Conservation (phyloP, 92 coral and sea anemone species). For the Galaxea fascicularis region DNA sequence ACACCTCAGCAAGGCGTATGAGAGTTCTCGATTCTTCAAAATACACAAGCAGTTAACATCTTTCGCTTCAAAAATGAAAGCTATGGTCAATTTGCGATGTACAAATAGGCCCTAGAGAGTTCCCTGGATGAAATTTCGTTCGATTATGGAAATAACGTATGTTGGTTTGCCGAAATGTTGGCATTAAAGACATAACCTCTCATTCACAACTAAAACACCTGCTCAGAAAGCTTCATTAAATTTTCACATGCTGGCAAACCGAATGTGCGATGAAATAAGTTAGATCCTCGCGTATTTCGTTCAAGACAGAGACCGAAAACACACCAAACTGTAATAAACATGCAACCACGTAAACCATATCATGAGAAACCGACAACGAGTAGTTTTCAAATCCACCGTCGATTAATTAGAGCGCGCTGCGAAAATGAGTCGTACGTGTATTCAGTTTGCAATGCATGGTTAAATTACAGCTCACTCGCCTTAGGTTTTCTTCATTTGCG, state of each 20-base stretch:
- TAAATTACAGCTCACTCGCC: slow-evolving; percentile 20
- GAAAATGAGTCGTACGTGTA: background rate
- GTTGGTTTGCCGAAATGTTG: background rate
- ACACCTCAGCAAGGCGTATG: background rate
- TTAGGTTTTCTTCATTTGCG: slow-evolving; percentile 1
- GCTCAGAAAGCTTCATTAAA: slow-evolving; percentile 68
- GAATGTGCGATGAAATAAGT: slow-evolving; percentile 50
- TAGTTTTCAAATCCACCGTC: background rate
- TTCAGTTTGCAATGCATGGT: slow-evolving; percentile 6
- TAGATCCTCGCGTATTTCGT: slow-evolving; percentile 13
- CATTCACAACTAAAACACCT: slow-evolving; percentile 63
- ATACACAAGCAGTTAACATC: background rate
- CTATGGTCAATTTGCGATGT: background rate
- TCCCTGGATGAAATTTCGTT: background rate
- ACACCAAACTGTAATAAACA: slow-evolving; percentile 7
- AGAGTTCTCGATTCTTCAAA: slow-evolving; percentile 16
- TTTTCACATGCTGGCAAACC: slow-evolving; percentile 63
- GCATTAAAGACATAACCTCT: background rate
- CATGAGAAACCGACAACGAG: background rate
- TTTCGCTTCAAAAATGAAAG: background rate
- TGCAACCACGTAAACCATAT: background rate
- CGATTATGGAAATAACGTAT: background rate
- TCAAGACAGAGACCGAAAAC: slow-evolving; percentile 1
- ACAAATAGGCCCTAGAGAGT: too few species aligned
- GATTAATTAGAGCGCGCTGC: slow-evolving; percentile 22